These are phyloP conservation scores for Brachyistius frenatus DNA, from an alignment of 2,113 vertebrate species.

Conservation along the genomic window DNA sequence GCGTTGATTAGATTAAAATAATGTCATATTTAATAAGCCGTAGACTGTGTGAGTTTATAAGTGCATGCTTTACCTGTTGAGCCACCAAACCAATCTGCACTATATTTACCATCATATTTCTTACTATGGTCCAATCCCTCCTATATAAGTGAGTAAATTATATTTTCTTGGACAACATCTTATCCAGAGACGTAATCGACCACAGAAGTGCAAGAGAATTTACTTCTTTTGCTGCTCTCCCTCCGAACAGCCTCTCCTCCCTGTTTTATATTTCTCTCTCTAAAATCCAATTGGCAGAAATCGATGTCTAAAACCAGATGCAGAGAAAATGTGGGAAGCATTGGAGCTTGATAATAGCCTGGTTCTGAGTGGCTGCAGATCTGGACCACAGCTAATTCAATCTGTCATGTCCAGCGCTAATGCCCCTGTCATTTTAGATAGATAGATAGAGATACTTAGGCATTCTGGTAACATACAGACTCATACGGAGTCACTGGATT, in stretches of 20 bases:
- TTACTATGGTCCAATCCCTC: background rate
- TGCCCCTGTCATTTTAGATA: slow-evolving; percentile 16
- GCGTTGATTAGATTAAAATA: slow-evolving; percentile 1
- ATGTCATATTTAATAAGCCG: background rate
- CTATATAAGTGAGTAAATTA: too few species aligned
- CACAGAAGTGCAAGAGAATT: background rate
- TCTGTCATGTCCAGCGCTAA: slow-evolving; percentile 29
- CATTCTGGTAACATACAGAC: slow-evolving; percentile 16
- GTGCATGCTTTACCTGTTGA: background rate
- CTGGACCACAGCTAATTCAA: slow-evolving; percentile 29
- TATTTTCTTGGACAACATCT: slow-evolving; percentile 25
- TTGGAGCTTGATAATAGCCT: slow-evolving; percentile 44
- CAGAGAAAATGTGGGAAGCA: slow-evolving; percentile 8
- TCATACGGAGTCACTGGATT: background rate
- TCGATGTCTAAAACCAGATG: slow-evolving; percentile 29
- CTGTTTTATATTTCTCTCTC: slow-evolving; percentile 12
- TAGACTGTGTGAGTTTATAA: background rate
- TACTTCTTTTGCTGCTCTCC: slow-evolving; percentile 17
- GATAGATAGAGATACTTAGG: background rate
- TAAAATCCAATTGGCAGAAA: slow-evolving; percentile 36
- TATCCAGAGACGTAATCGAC: slow-evolving; percentile 18
- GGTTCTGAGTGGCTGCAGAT: slow-evolving; percentile 49
- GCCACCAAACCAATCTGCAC: slow-evolving; percentile 1
- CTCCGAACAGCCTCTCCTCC: background rate
- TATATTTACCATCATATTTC: background rate